Percentiles rank a stretch among this genome's conserved stretches.
Conservation (phyloP, 2,113 vertebrate species). For the Zosterops japonicus region DNA sequence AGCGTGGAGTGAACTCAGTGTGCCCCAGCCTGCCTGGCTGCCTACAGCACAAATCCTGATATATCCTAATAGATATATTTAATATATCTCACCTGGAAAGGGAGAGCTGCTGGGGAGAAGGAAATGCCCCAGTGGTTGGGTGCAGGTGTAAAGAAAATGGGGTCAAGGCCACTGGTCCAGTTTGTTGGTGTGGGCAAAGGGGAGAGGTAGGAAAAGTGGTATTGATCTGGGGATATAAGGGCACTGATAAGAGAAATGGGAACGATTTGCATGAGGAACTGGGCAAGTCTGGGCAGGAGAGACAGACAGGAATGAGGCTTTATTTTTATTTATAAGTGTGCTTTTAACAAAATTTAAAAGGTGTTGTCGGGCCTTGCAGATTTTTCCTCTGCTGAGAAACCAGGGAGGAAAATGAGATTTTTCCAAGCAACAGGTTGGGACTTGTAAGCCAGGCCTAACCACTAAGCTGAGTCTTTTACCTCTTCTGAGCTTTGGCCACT, state of each 20-base stretch:
- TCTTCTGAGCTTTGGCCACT: neutral
- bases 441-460: neutral
- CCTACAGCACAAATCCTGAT: neutral
- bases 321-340: neutral
- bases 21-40: neutral
- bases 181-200: neutral
- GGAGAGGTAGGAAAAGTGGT: neutral
- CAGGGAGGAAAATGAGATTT: neutral
- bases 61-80: neutral
- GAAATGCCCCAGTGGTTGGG: neutral
- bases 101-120: neutral
- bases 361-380: neutral
- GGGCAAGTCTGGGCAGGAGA: neutral
- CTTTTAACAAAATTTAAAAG: neutral
- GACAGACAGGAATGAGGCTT: neutral
- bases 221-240: neutral
- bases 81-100: neutral
- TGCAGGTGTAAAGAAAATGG: neutral
- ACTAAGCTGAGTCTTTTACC: neutral
- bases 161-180: neutral
- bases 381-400: neutral
- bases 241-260: neutral
- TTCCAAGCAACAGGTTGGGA: neutral
- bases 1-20: neutral
- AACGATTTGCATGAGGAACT: neutral